phyloP scores from a whole-genome alignment of 2,113 vertebrate species.

The Channa maculata region DNA sequence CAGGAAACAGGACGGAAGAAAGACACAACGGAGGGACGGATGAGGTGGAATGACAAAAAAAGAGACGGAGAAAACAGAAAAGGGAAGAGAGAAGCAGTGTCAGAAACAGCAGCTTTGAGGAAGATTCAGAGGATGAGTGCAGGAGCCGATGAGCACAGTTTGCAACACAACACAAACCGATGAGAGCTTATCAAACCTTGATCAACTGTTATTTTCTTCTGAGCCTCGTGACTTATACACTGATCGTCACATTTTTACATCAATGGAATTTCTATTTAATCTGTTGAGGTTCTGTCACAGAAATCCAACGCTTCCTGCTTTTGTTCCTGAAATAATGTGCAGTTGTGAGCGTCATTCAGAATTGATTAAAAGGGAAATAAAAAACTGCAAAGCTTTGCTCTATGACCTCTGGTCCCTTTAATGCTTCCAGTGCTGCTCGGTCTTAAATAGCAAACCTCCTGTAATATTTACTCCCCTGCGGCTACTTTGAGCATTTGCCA shows the following conservation, averaged over 20 bases:
- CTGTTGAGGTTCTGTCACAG: too few species aligned
- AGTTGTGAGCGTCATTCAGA: too few species aligned
- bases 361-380: too few species aligned
- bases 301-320: too few species aligned
- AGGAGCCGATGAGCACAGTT: conserved; percentile 18
- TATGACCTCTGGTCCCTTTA: conserved; percentile 9
- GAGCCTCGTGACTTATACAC: too few species aligned
- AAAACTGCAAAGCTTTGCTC: not conserved
- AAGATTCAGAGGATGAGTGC: conserved; percentile 15
- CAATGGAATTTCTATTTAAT: too few species aligned
- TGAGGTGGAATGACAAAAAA: not conserved
- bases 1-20: too few species aligned
- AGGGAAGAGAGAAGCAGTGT: conserved; percentile 30
- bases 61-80: not conserved
- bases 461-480: conserved; percentile 23
- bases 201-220: too few species aligned
- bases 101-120: conserved; percentile 15
- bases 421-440: not conserved
- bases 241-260: too few species aligned
- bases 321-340: too few species aligned
- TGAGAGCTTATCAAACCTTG: not conserved
- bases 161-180: conserved; percentile 20
- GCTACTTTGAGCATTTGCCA: conserved; percentile 32
- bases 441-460: not conserved
- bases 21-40: not conserved